Base-by-base conservation (phyloP, 1,140 invertebrate genomes). In the Drosophila pseudoananassae region DNA sequence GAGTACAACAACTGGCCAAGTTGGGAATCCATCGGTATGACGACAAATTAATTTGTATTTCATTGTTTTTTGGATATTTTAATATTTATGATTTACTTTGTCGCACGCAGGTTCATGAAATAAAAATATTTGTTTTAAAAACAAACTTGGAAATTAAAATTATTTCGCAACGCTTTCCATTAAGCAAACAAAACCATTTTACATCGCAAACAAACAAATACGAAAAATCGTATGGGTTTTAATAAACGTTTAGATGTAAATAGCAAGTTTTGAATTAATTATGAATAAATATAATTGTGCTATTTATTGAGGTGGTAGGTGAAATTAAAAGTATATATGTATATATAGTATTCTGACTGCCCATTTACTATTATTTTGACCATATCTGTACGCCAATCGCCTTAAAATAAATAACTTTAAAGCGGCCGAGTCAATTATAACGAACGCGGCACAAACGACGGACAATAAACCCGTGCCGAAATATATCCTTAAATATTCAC, bases 1-100 rank as follows among this genome's bases (percentile, higher is more conserved):
- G 38, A n/a, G 31, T 20, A 45, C 27, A 36, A 15, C 36, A 23
- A 25, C 29, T 68, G 63, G 50, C 43, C 29, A 68, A 56, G 43
- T 47, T 33, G 15, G 12, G 27, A 3, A 43, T 31, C n/a, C 9
- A 7, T 36, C 1, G 27, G 58, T 36, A 33, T 36, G 23, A 46
- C n/a, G 40, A n/a, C 46, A 65, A 57, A 65, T 65, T 75, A 74
- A 75, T 75, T 75, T 75, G 8, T 56, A 53, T 75, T 57, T 52
- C 33, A n/a, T 46, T 46, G 23, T 55, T 68, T 14, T 68, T 14
- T 43, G 20, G 4, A 23, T 33, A 69, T 69, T 55, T 56, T 40
- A 56, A 69, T 69, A 70, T 69, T 56, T 56, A 69, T 69, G 63
- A 25, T 69, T 56, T 38, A 55, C 40, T 17, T 31, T 25, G 40